Conservation (phyloP, 2,113 vertebrate genomes). For the Numenius arquata region DNA sequence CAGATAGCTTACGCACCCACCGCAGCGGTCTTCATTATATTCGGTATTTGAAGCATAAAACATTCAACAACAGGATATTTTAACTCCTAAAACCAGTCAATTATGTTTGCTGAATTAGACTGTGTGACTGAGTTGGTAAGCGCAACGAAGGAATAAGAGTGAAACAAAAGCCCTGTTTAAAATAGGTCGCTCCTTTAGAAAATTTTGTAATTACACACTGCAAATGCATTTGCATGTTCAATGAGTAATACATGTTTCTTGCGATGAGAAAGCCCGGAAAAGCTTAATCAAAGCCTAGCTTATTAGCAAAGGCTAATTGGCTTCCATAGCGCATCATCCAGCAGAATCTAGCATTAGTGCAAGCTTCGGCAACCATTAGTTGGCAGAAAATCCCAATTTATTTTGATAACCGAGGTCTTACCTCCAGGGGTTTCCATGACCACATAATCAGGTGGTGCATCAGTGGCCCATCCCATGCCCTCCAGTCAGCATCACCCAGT, state of each 20-base stretch:
- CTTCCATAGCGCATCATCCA: conserved; percentile 41
- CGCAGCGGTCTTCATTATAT: conserved; percentile 15
- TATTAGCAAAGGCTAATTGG: conserved; percentile 58
- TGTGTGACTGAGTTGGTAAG: background rate
- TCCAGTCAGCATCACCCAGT: conserved; percentile 56
- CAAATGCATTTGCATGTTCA: conserved; percentile 54
- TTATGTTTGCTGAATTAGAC: conserved; percentile 29
- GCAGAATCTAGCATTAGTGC: conserved; percentile 43
- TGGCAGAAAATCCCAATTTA: conserved; percentile 77
- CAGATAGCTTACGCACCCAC: background rate
- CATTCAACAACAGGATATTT: conserved; percentile 33
- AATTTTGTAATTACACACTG: conserved; percentile 48
- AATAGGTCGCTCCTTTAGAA: conserved; percentile 26
- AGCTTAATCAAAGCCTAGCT: conserved; percentile 56
- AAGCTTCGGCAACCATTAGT: conserved; percentile 72
- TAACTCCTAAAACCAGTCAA: conserved; percentile 60
- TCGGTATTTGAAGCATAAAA: conserved; percentile 31
- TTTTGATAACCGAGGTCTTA: conserved; percentile 69
- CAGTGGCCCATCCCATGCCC: conserved; percentile 51
- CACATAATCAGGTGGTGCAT: conserved; percentile 72
- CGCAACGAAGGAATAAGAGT: background rate
- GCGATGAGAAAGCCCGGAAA: conserved; percentile 4
- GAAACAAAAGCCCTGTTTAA: conserved; percentile 37
- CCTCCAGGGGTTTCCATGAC: conserved; percentile 69
- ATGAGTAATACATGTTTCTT: conserved; percentile 27